Conservation (phyloP, 2,113 vertebrate genomes). For the Sylvietta virens region DNA sequence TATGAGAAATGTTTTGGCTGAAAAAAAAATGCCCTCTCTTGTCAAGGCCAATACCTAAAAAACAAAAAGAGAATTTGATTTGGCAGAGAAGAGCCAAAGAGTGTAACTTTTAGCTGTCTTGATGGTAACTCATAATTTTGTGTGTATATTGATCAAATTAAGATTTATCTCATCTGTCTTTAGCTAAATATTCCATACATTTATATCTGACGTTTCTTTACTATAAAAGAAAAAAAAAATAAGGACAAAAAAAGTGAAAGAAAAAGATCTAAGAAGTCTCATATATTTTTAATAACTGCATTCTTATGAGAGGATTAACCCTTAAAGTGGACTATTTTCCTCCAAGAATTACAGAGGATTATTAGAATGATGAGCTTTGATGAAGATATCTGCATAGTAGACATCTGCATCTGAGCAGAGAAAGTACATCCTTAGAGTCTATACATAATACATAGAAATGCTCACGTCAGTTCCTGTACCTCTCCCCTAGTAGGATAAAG, state of each 20-base stretch:
- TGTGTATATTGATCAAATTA: background rate
- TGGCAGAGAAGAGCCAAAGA: background rate
- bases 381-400: background rate
- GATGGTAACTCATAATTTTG: background rate
- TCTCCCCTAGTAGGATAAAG: background rate
- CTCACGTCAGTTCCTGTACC: background rate
- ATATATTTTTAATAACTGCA: background rate
- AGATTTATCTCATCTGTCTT: background rate
- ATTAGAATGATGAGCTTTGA: background rate
- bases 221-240: fast-evolving
- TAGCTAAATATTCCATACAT: background rate
- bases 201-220: background rate
- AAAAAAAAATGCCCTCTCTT: background rate
- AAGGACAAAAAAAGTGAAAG: background rate
- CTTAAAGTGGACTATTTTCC: background rate
- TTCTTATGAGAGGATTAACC: background rate
- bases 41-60: background rate
- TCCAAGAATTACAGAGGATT: background rate
- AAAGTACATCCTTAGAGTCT: background rate
- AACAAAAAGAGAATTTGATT: background rate
- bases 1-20: background rate
- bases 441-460: background rate
- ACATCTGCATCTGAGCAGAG: background rate
- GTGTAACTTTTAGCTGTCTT: background rate
- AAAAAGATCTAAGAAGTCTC: background rate